These are phyloP conservation scores for Trididemnum miniatum DNA, from an alignment of 23 tunicate species.

Conservation along the genomic window DNA sequence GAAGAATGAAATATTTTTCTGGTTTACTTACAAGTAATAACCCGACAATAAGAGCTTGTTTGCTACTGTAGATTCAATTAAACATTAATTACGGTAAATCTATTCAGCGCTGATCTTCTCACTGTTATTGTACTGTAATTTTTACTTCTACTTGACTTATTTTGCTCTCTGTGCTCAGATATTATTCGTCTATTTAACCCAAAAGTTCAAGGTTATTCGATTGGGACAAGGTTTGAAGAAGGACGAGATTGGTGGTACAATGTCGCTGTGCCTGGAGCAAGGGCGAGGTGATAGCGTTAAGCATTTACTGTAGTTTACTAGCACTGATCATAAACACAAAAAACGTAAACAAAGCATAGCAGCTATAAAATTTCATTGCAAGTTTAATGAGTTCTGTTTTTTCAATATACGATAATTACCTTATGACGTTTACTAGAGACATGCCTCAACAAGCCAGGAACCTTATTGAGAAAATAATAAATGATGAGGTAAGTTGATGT, in stretches of 20 bases:
- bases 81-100: background rate
- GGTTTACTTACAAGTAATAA: too few species aligned
- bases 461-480: constrained; percentile 47
- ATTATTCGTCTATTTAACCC: constrained; percentile 73
- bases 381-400: too few species aligned
- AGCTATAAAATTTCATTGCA: too few species aligned
- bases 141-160: background rate
- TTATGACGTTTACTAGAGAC: constrained; percentile 68
- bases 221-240: constrained; percentile 28
- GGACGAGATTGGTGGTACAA: constrained; percentile 66
- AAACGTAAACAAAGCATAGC: too few species aligned
- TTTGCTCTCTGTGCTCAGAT: constrained; percentile 17
- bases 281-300: too few species aligned
- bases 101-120: background rate
- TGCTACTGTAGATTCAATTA: background rate
- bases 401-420: too few species aligned
- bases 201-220: constrained; percentile 57
- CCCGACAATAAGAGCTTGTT: too few species aligned
- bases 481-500: constrained; percentile 37
- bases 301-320: too few species aligned
- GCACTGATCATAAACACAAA: too few species aligned
- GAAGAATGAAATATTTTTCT: too few species aligned
- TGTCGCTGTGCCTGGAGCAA: constrained; percentile 87
- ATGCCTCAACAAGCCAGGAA: constrained; percentile 73
- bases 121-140: too few species aligned